phyloP scores from a whole-genome alignment of 2,888 invertebrate genomes.

The Blera fallax region DNA sequence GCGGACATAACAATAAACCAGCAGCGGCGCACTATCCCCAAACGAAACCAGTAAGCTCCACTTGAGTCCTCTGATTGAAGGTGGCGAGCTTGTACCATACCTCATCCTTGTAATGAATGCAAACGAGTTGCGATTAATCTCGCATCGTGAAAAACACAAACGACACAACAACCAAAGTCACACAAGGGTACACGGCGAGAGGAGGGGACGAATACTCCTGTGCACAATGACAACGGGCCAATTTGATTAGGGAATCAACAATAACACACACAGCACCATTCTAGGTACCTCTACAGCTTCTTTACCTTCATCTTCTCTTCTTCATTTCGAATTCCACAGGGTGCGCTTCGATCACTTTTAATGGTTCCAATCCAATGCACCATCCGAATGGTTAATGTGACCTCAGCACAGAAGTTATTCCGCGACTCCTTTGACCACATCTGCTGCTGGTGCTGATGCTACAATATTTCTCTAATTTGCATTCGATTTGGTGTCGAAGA shows the following conservation, averaged over 20 bases:
- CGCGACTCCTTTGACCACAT: slow-evolving; percentile 5
- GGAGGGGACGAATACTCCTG: background rate
- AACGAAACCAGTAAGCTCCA: slow-evolving; percentile 14
- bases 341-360: slow-evolving; percentile 67
- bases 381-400: slow-evolving; percentile 67
- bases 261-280: slow-evolving; percentile 23
- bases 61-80: slow-evolving; percentile 46
- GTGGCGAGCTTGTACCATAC: slow-evolving; percentile 60
- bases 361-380: slow-evolving; percentile 67
- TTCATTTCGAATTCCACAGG: slow-evolving; percentile 42
- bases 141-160: slow-evolving; percentile 68
- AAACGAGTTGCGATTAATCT: slow-evolving; percentile 72
- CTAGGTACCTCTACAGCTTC: background rate
- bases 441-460: slow-evolving; percentile 27
- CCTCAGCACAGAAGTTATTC: slow-evolving; percentile 48
- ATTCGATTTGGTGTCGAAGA: slow-evolving; percentile 65
- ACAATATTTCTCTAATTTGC: slow-evolving; percentile 71
- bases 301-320: slow-evolving; percentile 18
- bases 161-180: slow-evolving; percentile 40
- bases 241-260: slow-evolving; percentile 59
- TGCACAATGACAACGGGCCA: slow-evolving; percentile 60
- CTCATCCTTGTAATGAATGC: slow-evolving; percentile 71
- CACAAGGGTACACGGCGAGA: background rate
- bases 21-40: background rate
- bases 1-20: slow-evolving; percentile 52